Percentiles rank a stretch among this genome's conserved stretches.
phyloP scores from a whole-genome alignment of 1,140 invertebrate species.

The Drosophila cardini region DNA sequence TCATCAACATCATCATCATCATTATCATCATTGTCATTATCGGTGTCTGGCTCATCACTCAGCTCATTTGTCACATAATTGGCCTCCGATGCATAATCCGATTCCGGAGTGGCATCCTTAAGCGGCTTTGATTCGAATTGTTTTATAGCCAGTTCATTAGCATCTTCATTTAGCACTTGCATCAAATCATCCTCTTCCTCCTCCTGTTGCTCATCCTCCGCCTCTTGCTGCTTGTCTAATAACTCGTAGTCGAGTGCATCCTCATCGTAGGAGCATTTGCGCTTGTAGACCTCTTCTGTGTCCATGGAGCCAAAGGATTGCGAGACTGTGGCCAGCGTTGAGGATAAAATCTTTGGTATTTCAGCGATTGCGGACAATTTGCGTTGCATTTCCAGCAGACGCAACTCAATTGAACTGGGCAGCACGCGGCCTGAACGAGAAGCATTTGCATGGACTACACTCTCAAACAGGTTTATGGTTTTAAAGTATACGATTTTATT shows the following conservation, averaged over 20 bases:
- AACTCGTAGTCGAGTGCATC: slow-evolving; percentile 79
- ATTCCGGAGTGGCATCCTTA: slow-evolving; percentile 80
- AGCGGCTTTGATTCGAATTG: slow-evolving; percentile 57
- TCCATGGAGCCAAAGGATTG: slow-evolving; percentile 74
- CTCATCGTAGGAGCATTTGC: slow-evolving; percentile 79
- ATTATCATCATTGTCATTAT: slow-evolving; percentile 34
- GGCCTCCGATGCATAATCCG: slow-evolving; percentile 84
- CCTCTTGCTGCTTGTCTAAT: slow-evolving; percentile 28
- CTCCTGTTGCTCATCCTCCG: background rate
- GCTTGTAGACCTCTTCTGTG: slow-evolving; percentile 44
- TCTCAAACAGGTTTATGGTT: slow-evolving; percentile 18
- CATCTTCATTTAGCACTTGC: slow-evolving; percentile 40
- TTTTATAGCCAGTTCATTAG: slow-evolving; percentile 23
- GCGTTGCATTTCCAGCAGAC: slow-evolving; percentile 78
- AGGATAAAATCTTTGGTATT: slow-evolving; percentile 79
- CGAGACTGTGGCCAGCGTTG: slow-evolving; percentile 81
- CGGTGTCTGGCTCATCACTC: slow-evolving; percentile 45
- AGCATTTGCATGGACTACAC: slow-evolving; percentile 9
- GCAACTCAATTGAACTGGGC: slow-evolving; percentile 71
- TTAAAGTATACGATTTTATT: slow-evolving; percentile 50
- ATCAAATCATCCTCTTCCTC: slow-evolving; percentile 53
- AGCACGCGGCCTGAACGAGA: slow-evolving; percentile 52
- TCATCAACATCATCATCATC: slow-evolving; percentile 14
- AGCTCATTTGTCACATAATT: slow-evolving; percentile 76
- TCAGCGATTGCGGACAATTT: slow-evolving; percentile 81